Evolutionary conservation across 2,797 vertebrate genomes (phyloP).

Genomic region (Acrossocheilus wenchowensis): DNA sequence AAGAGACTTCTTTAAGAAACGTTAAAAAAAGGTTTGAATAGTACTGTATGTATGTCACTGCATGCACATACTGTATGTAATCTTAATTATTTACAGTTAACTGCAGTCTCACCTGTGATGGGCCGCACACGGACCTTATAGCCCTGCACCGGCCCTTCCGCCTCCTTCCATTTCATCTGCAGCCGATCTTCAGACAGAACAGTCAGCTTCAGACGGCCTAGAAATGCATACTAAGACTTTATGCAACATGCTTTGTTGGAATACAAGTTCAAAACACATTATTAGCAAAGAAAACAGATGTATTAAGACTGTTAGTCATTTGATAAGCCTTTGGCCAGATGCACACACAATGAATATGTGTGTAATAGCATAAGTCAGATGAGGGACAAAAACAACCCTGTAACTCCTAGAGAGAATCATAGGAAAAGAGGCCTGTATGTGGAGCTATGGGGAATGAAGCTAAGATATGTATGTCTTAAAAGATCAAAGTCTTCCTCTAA

Average conservation of each 20-base stretch:
- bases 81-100: background rate
- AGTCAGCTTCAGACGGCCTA: slow-evolving; percentile 83
- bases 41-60: background rate
- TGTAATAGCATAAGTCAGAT: slow-evolving; percentile 30
- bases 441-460: background rate
- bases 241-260: background rate
- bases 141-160: slow-evolving; percentile 82
- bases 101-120: slow-evolving; percentile 84
- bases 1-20: background rate
- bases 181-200: slow-evolving; percentile 91
- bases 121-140: slow-evolving; percentile 92
- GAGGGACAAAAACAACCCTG: slow-evolving; percentile 57
- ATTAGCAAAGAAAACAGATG: background rate
- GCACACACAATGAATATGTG: slow-evolving; percentile 4
- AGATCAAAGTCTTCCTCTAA: slow-evolving; percentile 69
- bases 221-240: slow-evolving; percentile 18
- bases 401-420: slow-evolving; percentile 49
- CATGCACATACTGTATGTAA: background rate
- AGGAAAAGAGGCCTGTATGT: slow-evolving; percentile 48
- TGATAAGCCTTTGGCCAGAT: slow-evolving; percentile 21
- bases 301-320: slow-evolving; percentile 6
- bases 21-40: background rate
- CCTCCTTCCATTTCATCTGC: slow-evolving; percentile 94
- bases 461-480: slow-evolving; percentile 38
- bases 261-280: background rate